Evolutionary conservation across 2,888 invertebrate species (phyloP), one percentile per base, ranked within the genome.

Genomic region (Atrina japonica): DNA sequence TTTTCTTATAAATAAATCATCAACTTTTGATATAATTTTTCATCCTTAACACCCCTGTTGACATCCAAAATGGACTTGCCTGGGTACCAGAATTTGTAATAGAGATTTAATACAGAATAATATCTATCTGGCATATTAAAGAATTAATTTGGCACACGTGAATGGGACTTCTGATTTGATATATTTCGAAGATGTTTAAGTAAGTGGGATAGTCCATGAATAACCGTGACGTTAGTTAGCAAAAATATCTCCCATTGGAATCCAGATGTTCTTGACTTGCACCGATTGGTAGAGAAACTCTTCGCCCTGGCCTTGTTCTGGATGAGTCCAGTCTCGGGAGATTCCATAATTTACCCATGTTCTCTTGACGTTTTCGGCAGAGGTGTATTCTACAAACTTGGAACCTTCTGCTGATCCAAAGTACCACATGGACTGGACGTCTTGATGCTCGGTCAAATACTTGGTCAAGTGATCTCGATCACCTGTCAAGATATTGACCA

Each of bases 221-320:
- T n/a, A n/a, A n/a, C n/a, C n/a, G 18, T 49, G 1, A 1, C 3
- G 14, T 53, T 80, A 91, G 78, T 91, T 91, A 21, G 91, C 91
- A 86, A 89, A 91, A 21, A 91, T 90, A 49, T 91, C 91, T 14
- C 92, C 91, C 90, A 91, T 90, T 11, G 91, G 91, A 3, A 91
- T 85, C 91, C 91, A 91, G 66, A 91, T 86, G 61, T 90, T 90
- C 78, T 91, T 92, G 43, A 82, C 83, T 69, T 90, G 88, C 6
- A 88, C 84, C 1, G 90, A 83, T 30, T 91, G 90, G 61, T 89
- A 88, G 11, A 91, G 81, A 63, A 91, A 91, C 77, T 91, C 91
- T 56, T 89, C 89, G 2, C 90, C 89, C 41, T 89, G 86, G 11
- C 88, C 88, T 60, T 87, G 85, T 43, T 85, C 83, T 16, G 76